These are phyloP conservation scores for Neolamprologus cancellatus DNA, from an alignment of 2,113 vertebrate species.

Conservation along the genomic window DNA sequence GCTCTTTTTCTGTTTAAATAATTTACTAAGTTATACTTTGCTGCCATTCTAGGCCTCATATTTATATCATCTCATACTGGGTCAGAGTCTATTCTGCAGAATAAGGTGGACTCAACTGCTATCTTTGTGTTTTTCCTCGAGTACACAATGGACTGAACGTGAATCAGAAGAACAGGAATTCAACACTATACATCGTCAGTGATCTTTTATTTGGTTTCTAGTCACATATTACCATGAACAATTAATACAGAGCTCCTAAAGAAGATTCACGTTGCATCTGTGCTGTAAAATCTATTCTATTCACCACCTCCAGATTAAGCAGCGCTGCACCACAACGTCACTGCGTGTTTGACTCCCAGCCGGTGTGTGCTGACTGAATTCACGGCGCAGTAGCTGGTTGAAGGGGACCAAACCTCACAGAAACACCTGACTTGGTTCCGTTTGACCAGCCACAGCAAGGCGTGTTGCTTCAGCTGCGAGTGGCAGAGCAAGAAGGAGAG, in stretches of 20 bases:
- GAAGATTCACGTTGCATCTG: not conserved
- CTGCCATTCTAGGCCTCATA: not conserved
- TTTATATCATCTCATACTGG: not conserved
- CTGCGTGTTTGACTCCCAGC: constrained; percentile 22
- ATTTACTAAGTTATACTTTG: not conserved
- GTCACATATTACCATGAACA: not conserved
- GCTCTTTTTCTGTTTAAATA: not conserved
- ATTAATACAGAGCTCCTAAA: not conserved
- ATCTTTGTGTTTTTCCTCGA: not conserved
- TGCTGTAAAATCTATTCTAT: not conserved
- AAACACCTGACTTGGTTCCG: constrained; percentile 99
- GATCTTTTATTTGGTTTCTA: constrained; percentile 34
- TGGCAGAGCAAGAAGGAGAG: constrained; percentile 7
- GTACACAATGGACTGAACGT: not conserved
- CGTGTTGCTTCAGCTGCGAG: constrained; percentile 67
- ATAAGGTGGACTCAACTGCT: not conserved
- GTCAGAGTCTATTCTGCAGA: not conserved
- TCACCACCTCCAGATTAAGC: not conserved
- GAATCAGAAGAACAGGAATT: not conserved
- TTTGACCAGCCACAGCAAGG: constrained; percentile 99
- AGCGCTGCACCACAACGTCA: not conserved
- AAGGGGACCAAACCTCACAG: constrained; percentile 99
- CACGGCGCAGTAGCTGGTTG: constrained; percentile 98
- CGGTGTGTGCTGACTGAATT: constrained; percentile 65
- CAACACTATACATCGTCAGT: not conserved